phyloP scores from a whole-genome alignment of 2,797 vertebrate species.

The Myotis pilosus region DNA sequence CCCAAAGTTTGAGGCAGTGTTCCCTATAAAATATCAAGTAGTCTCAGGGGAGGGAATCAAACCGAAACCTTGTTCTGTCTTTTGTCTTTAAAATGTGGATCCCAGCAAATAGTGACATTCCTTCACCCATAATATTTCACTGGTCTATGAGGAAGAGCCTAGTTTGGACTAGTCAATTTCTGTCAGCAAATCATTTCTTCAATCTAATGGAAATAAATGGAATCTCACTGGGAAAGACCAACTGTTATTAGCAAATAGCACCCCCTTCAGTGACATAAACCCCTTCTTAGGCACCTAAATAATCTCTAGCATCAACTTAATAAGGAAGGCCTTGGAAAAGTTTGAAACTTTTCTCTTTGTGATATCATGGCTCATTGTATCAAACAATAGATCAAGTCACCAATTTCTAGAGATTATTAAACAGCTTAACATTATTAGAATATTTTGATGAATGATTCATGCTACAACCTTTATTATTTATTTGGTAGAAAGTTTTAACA shows the following conservation, averaged over 20 bases:
- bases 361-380: not conserved
- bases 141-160: not conserved
- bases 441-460: not conserved
- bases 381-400: not conserved
- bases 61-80: not conserved
- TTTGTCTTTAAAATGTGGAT: not conserved
- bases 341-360: not conserved
- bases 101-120: rapidly evolving
- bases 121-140: not conserved
- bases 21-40: not conserved
- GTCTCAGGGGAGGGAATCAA: not conserved
- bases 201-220: not conserved
- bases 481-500: not conserved
- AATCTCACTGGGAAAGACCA: not conserved
- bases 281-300: not conserved
- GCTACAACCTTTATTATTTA: not conserved
- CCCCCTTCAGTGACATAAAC: not conserved
- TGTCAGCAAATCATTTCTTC: not conserved
- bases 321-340: not conserved
- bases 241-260: not conserved
- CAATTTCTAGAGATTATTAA: not conserved
- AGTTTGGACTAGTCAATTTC: not conserved
- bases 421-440: not conserved
- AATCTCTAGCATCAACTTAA: not conserved
- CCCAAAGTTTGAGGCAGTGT: not conserved